Evolutionary conservation across 2,797 vertebrate species (phyloP).

Genomic region (Channa striata): DNA sequence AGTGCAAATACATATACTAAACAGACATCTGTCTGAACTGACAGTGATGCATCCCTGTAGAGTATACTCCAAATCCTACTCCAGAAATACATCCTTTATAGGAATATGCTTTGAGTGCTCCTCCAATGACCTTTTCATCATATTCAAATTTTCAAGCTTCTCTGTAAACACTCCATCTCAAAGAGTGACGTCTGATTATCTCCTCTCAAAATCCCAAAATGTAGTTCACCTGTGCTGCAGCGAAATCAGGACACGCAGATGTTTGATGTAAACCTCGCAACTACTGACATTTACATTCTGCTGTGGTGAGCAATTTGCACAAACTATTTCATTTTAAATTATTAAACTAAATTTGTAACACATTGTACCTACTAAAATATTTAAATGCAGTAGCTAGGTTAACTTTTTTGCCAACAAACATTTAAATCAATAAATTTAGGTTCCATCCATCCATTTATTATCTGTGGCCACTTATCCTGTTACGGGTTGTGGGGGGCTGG

Average conservation of each 20-base stretch:
- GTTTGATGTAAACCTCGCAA: not conserved
- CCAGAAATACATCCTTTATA: slow-evolving; percentile 38
- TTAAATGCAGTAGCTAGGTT: not conserved
- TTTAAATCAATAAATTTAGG: not conserved
- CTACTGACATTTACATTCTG: slow-evolving; percentile 1
- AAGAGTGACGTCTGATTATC: slow-evolving; percentile 53
- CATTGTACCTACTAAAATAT: not conserved
- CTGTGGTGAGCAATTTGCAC: not conserved
- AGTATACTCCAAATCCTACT: slow-evolving; percentile 32
- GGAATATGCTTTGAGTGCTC: slow-evolving; percentile 33
- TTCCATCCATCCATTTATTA: no score
- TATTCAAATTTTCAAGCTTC: slow-evolving; percentile 42
- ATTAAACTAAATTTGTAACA: not conserved
- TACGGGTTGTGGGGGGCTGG: no score
- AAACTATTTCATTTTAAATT: not conserved
- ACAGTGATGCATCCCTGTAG: slow-evolving; percentile 35
- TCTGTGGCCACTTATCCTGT: no score
- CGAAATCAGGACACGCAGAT: slow-evolving; percentile 10
- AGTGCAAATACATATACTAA: slow-evolving; percentile 33
- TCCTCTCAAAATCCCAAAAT: slow-evolving; percentile 22
- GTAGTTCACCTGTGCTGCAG: slow-evolving; percentile 23
- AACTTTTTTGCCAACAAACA: not conserved
- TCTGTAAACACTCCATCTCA: slow-evolving; percentile 52
- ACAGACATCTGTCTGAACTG: slow-evolving; percentile 32
- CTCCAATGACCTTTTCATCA: slow-evolving; percentile 57